Conservation (phyloP, 2,113 vertebrate species). For the Choloepus hoffmanni region DNA sequence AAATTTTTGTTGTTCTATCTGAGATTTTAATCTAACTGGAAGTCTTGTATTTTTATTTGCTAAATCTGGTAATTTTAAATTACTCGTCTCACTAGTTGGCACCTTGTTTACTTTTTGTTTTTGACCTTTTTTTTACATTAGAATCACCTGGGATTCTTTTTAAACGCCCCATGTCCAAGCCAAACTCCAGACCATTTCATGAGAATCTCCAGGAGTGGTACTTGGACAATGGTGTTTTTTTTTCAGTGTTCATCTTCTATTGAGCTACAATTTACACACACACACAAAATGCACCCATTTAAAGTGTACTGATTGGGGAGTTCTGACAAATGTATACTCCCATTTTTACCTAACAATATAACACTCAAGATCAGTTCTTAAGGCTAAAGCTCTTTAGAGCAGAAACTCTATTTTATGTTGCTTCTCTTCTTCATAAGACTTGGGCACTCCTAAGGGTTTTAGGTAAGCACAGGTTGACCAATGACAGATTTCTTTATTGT, state of each 20-base stretch:
- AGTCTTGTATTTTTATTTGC: slow-evolving; percentile 29
- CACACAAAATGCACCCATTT: neutral
- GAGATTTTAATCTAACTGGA: slow-evolving; percentile 14
- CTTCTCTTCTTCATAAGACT: neutral
- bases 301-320: neutral
- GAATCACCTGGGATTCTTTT: neutral
- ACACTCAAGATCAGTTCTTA: neutral
- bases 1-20: neutral
- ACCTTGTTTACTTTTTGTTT: neutral
- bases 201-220: neutral
- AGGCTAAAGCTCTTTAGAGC: neutral
- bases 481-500: neutral
- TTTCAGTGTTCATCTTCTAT: neutral
- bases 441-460: neutral
- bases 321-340: neutral
- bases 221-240: neutral
- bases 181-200: neutral
- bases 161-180: neutral
- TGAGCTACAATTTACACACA: neutral
- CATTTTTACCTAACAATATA: neutral
- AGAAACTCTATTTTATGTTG: neutral
- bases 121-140: neutral
- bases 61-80: neutral
- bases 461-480: neutral
- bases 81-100: neutral